phyloP scores from a whole-genome alignment of 2,797 vertebrate species.

The Liparis tanakae region DNA sequence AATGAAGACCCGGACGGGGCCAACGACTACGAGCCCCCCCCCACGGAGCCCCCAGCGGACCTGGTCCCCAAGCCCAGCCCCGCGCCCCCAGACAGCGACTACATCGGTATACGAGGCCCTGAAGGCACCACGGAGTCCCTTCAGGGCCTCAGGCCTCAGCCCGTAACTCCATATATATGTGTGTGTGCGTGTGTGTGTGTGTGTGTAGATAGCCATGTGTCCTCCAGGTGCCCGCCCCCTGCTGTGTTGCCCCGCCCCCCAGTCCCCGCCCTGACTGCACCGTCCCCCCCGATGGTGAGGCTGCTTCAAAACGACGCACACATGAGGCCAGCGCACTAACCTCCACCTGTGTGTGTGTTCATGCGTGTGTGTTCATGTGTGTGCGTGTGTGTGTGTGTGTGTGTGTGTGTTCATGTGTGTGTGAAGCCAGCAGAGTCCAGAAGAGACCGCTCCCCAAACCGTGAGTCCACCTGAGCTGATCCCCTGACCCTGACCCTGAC shows the following conservation, averaged over 20 bases:
- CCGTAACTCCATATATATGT: not conserved
- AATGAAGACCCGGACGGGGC: constrained; percentile 78
- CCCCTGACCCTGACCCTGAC: too few species aligned
- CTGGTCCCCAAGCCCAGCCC: constrained; percentile 81
- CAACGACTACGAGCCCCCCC: constrained; percentile 92
- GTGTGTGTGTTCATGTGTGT: too few species aligned
- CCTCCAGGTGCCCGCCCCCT: constrained; percentile 34
- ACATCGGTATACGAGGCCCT: constrained; percentile 72
- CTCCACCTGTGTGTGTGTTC: not conserved
- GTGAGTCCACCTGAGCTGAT: constrained; percentile 47
- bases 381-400: too few species aligned
- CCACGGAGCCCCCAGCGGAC: constrained; percentile 85
- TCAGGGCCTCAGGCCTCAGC: too few species aligned
- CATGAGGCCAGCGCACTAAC: not conserved
- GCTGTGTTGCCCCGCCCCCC: constrained; percentile 57
- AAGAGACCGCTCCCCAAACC: constrained; percentile 60
- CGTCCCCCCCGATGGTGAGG: constrained; percentile 37
- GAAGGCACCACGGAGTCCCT: too few species aligned
- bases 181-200: constrained; percentile 34
- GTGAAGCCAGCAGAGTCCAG: constrained; percentile 1
- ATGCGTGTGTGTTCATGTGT: too few species aligned
- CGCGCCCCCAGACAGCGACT: constrained; percentile 82
- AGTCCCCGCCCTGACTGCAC: not conserved
- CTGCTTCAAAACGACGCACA: not conserved
- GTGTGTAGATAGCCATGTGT: constrained; percentile 43